Evolutionary conservation across 2,113 vertebrate genomes (phyloP).

Genomic region (Elachura formosa): DNA sequence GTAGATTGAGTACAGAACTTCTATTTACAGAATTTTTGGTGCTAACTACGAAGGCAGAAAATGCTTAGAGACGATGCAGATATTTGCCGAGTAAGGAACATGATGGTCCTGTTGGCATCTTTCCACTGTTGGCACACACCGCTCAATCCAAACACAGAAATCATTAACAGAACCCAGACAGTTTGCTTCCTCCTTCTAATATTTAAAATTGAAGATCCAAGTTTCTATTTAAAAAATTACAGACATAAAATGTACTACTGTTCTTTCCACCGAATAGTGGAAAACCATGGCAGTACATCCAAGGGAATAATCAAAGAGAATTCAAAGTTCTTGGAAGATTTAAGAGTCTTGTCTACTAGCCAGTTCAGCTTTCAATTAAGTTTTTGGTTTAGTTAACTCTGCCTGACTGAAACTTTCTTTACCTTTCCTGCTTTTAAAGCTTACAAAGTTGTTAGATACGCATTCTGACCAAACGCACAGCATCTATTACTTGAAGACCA

Average conservation of each 20-base stretch:
- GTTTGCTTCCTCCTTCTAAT: slow-evolving; percentile 41
- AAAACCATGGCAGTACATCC: background rate
- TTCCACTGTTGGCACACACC: slow-evolving; percentile 14
- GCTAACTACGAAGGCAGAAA: background rate
- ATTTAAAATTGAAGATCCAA: slow-evolving; percentile 51
- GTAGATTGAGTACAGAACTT: background rate
- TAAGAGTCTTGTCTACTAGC: background rate
- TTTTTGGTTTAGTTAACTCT: background rate
- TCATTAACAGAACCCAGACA: slow-evolving; percentile 53
- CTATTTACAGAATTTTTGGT: background rate
- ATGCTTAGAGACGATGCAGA: background rate
- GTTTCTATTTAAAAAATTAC: slow-evolving; percentile 27
- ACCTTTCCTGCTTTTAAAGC: background rate
- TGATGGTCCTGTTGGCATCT: slow-evolving; percentile 18
- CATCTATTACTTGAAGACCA: background rate
- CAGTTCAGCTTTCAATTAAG: slow-evolving; percentile 3
- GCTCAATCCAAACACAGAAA: slow-evolving; percentile 40
- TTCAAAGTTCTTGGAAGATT: slow-evolving; percentile 15
- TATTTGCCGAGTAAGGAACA: slow-evolving; percentile 24
- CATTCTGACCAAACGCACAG: background rate
- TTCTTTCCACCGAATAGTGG: background rate
- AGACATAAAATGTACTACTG: slow-evolving; percentile 15
- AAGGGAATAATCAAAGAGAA: background rate
- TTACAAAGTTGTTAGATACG: background rate
- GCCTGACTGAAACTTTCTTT: background rate